These are phyloP conservation scores for Elachura formosa DNA, from an alignment of 2,113 vertebrate genomes.

Conservation along the genomic window DNA sequence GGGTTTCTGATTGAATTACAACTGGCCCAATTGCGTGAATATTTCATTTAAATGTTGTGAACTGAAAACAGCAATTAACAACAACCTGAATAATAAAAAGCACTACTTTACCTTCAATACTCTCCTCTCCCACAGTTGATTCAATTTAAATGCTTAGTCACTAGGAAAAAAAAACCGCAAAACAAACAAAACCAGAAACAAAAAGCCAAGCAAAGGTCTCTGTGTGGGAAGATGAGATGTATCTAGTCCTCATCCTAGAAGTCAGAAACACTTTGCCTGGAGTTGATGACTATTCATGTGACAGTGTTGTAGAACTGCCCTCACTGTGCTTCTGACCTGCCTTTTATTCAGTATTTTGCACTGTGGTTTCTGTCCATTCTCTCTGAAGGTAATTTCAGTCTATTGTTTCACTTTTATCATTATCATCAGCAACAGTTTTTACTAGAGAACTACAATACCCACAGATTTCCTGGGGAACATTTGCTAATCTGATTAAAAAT, in stretches of 20 bases:
- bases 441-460: not conserved
- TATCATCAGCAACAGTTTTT: not conserved
- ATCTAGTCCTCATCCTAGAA: not conserved
- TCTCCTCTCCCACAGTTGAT: not conserved
- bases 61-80: conserved; percentile 37
- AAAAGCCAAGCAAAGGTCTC: not conserved
- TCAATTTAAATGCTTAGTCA: conserved; percentile 28
- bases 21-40: conserved; percentile 12
- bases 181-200: not conserved
- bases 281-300: not conserved
- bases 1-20: conserved; percentile 30
- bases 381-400: not conserved
- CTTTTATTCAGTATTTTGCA: not conserved
- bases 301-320: not conserved
- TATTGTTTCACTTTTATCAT: not conserved
- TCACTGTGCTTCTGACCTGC: not conserved
- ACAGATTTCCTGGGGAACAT: fast-evolving
- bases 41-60: conserved; percentile 27
- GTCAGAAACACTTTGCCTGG: not conserved
- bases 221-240: fast-evolving
- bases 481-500: not conserved
- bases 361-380: not conserved
- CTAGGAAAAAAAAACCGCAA: not conserved
- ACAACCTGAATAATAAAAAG: conserved; percentile 43
- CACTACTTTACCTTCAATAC: conserved; percentile 39